These are phyloP conservation scores for Drosophila antonietae DNA, from an alignment of 2,888 invertebrate genomes.

Conservation along the genomic window DNA sequence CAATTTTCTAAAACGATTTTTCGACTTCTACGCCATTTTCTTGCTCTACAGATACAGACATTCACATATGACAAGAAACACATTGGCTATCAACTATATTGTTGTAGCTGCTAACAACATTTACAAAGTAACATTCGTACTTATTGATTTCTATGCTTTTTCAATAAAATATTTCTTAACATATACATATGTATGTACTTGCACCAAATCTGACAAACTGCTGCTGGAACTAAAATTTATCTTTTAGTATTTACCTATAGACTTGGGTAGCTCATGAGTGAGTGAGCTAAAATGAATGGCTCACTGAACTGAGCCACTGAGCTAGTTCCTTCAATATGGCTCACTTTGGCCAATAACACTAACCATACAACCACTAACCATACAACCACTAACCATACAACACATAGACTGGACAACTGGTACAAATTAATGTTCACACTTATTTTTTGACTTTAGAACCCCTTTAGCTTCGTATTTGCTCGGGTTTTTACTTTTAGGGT, in stretches of 20 bases:
- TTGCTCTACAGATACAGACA: slow-evolving; percentile 36
- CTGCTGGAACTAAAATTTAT: not conserved
- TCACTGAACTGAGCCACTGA: too few relatives aligned
- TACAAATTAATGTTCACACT: too few relatives aligned
- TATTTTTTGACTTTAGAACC: too few relatives aligned
- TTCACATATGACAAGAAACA: slow-evolving; percentile 33
- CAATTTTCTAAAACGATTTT: slow-evolving; percentile 36
- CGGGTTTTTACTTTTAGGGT: too few relatives aligned
- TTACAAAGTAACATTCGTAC: not conserved
- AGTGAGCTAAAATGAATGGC: too few relatives aligned
- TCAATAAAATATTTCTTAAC: not conserved
- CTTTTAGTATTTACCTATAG: slow-evolving; percentile 2
- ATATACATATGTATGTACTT: not conserved
- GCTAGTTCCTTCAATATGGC: too few relatives aligned
- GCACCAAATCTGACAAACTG: not conserved
- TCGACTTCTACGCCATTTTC: slow-evolving; percentile 64
- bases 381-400: too few relatives aligned
- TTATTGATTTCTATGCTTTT: not conserved
- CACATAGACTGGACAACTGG: too few relatives aligned
- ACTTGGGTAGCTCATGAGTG: too few relatives aligned
- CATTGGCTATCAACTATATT: slow-evolving; percentile 3
- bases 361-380: too few relatives aligned
- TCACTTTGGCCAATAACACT: too few relatives aligned
- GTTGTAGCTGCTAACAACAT: not conserved
- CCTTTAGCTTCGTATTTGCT: too few relatives aligned